Conservation (phyloP, 2,113 vertebrate genomes). For the Anser cygnoides region DNA sequence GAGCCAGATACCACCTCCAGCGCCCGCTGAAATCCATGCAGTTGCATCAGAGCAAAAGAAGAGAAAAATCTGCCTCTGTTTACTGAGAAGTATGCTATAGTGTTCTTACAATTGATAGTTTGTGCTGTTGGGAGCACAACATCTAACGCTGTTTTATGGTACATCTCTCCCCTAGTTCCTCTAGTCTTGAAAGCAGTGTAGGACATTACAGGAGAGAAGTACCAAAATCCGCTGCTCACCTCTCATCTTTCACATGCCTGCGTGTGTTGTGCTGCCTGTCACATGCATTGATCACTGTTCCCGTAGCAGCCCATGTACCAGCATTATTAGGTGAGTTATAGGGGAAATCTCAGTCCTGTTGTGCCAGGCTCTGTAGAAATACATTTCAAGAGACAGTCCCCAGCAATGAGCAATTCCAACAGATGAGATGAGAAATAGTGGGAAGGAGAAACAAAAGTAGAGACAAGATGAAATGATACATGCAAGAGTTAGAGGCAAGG, state of each 20-base stretch:
- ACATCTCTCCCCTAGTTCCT: not conserved
- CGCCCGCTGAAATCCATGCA: not conserved
- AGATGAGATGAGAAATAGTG: not conserved
- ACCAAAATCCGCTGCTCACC: not conserved
- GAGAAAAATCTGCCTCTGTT: not conserved
- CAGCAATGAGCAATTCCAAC: not conserved
- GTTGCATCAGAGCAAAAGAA: not conserved
- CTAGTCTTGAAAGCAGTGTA: not conserved
- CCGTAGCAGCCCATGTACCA: not conserved
- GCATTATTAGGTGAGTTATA: not conserved
- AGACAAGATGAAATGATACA: not conserved
- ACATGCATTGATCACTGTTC: accelerated
- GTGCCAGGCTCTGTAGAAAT: not conserved
- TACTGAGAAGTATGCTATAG: not conserved
- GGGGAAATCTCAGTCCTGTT: not conserved
- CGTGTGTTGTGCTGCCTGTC: not conserved
- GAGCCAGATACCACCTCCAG: not conserved
- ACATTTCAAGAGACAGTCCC: accelerated
- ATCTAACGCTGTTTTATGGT: not conserved
- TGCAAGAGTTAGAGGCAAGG: not conserved
- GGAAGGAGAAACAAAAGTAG: not conserved
- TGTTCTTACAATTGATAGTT: not conserved
- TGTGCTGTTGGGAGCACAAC: not conserved
- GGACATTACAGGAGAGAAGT: not conserved
- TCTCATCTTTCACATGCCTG: not conserved